These are phyloP conservation scores for Drosophila grimshawi DNA, from an alignment of 1,140 invertebrate genomes.

Conservation along the genomic window DNA sequence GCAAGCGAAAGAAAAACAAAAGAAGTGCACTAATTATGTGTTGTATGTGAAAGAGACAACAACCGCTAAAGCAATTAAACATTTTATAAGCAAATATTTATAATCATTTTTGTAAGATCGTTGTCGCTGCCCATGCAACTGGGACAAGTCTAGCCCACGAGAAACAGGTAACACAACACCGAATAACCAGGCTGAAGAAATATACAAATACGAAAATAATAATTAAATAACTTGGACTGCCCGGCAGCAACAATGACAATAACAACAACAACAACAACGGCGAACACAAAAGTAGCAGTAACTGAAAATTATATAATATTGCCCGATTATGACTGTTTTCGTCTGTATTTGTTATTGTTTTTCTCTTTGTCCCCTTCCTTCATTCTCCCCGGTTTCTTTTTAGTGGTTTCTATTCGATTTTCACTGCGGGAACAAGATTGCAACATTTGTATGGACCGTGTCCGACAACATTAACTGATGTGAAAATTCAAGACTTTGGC, in stretches of 20 bases:
- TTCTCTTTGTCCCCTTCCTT: background rate
- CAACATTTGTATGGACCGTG: constrained; percentile 19
- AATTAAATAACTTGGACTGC: constrained; percentile 46
- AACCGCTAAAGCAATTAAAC: constrained; percentile 40
- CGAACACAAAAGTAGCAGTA: background rate
- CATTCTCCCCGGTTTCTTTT: background rate
- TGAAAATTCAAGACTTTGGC: constrained; percentile 19
- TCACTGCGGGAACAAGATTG: constrained; percentile 26
- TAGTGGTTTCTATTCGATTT: constrained; percentile 24
- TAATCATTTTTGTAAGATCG: constrained; percentile 48
- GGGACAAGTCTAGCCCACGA: constrained; percentile 22
- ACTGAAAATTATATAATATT: constrained; percentile 40
- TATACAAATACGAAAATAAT: constrained; percentile 29
- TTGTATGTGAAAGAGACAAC: constrained; percentile 35
- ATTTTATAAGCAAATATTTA: constrained; percentile 34
- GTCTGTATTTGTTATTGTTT: constrained; percentile 37
- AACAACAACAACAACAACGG: background rate
- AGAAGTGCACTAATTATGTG: constrained; percentile 49
- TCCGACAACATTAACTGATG: constrained; percentile 26
- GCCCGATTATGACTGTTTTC: constrained; percentile 31
- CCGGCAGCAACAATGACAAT: background rate
- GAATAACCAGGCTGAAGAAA: constrained; percentile 3
- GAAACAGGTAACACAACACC: constrained; percentile 1
- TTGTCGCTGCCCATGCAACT: constrained; percentile 27
- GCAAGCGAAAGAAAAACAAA: constrained; percentile 38